These are phyloP conservation scores for Dermolepida albohirtum DNA, from an alignment of 2,888 invertebrate species.

Conservation along the genomic window DNA sequence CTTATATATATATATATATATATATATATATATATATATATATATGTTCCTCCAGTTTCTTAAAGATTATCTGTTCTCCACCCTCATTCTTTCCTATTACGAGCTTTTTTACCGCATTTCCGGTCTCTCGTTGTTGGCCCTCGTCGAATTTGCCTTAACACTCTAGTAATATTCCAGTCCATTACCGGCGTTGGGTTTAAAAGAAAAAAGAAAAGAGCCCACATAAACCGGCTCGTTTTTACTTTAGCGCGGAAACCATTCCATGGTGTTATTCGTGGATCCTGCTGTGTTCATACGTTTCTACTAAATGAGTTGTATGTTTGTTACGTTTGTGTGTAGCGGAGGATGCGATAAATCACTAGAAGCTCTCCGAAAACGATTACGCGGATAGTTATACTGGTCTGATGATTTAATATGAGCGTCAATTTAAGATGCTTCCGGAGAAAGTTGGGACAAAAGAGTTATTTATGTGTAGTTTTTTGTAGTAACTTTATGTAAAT, in stretches of 20 bases:
- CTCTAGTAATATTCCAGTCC: conserved; percentile 31
- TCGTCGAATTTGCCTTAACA: conserved; percentile 24
- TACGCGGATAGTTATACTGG: conserved; percentile 19
- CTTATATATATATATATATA: not conserved
- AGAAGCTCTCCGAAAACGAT: conserved; percentile 5
- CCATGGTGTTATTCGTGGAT: conserved; percentile 13
- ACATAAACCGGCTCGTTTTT: conserved; percentile 17
- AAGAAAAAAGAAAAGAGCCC: conserved; percentile 6
- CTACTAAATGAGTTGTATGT: conserved; percentile 9
- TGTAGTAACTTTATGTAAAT: no score
- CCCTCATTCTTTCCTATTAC: conserved; percentile 28
- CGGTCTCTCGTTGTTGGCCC: conserved; percentile 7
- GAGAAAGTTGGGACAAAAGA: no score
- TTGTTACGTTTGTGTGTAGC: conserved; percentile 6
- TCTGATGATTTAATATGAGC: conserved; percentile 18
- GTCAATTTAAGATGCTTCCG: no score
- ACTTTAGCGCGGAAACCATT: conserved; percentile 2
- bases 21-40: not conserved
- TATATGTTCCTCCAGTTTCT: conserved; percentile 2
- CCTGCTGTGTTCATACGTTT: not conserved
- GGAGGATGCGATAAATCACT: conserved; percentile 31
- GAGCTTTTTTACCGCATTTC: conserved; percentile 31
- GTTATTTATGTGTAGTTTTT: no score
- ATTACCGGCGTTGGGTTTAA: conserved; percentile 26
- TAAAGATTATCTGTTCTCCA: conserved; percentile 23